Evolutionary conservation across 2,113 vertebrate species (phyloP).

Genomic region (Ictalurus furcatus): DNA sequence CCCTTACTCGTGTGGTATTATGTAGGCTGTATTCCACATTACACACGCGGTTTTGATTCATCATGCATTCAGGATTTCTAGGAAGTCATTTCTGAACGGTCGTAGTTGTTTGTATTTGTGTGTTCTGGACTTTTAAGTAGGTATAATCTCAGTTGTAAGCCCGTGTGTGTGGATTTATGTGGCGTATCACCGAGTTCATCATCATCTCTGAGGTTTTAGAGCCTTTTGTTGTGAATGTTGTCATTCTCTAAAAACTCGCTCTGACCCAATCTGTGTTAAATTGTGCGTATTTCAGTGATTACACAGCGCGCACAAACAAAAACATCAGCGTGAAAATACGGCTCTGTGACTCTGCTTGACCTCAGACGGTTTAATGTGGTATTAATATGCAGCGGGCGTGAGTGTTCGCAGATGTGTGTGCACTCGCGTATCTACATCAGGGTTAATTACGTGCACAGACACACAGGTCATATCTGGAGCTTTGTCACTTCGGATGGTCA

Average conservation of each 20-base stretch:
- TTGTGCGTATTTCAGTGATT: constrained; percentile 19
- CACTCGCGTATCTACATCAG: neutral
- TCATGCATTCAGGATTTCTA: neutral
- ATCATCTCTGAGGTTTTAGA: neutral
- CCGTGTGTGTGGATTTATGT: neutral
- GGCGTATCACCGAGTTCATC: neutral
- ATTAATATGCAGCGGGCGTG: constrained; percentile 38
- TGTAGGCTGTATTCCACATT: no score
- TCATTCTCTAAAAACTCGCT: constrained; percentile 2
- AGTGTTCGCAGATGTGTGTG: constrained; percentile 37
- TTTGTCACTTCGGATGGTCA: neutral
- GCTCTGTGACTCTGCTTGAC: constrained; percentile 34
- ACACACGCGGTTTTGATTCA: neutral
- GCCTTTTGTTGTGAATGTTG: constrained; percentile 53
- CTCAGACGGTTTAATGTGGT: constrained; percentile 32
- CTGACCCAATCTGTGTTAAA: constrained; percentile 27
- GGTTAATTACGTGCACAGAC: constrained; percentile 11
- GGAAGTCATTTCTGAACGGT: neutral
- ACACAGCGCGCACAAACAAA: constrained; percentile 26
- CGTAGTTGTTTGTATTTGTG: neutral
- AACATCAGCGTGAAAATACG: constrained; percentile 26
- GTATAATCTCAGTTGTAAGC: neutral
- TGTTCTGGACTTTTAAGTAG: neutral
- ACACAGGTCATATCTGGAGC: constrained; percentile 19
- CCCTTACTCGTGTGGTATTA: no score